Evolutionary conservation across 2,113 vertebrate species (phyloP).

Genomic region (Muntiacus muntjak): DNA sequence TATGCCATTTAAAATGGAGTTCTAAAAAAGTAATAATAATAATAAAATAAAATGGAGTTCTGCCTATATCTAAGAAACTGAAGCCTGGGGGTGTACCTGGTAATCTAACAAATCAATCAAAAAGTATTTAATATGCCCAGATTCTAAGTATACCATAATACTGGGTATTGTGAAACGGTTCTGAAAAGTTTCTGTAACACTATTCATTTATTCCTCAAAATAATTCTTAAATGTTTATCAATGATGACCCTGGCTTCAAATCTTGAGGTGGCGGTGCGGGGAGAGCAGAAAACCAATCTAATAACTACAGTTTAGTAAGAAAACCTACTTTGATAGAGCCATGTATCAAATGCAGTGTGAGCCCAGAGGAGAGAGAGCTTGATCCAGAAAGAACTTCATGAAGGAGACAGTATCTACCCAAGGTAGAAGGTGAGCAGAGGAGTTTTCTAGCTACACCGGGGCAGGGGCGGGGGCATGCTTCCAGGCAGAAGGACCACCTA

Average conservation of each 20-base stretch:
- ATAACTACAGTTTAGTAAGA: neutral
- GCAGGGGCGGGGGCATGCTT: neutral
- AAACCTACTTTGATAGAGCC: neutral
- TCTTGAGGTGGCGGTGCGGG: neutral
- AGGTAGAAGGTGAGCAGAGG: neutral
- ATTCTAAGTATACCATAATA: neutral
- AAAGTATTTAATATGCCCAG: slow-evolving; percentile 28
- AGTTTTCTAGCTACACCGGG: neutral
- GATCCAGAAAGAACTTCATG: neutral
- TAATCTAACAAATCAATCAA: slow-evolving; percentile 67
- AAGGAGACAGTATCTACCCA: neutral
- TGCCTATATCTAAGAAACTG: slow-evolving; percentile 52
- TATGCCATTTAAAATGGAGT: slow-evolving; percentile 34
- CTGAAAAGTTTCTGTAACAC: slow-evolving; percentile 22
- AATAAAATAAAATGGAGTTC: neutral
- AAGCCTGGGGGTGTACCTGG: slow-evolving; percentile 29
- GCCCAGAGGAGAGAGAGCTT: neutral
- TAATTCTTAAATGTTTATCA: neutral
- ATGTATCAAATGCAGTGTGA: neutral
- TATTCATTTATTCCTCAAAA: slow-evolving; percentile 33
- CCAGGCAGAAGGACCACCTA: neutral
- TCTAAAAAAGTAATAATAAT: neutral
- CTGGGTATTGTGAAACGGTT: neutral
- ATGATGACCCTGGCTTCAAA: neutral
- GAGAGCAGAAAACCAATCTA: neutral